Conservation (phyloP, 2,888 invertebrate genomes). For the Troides aeacus region DNA sequence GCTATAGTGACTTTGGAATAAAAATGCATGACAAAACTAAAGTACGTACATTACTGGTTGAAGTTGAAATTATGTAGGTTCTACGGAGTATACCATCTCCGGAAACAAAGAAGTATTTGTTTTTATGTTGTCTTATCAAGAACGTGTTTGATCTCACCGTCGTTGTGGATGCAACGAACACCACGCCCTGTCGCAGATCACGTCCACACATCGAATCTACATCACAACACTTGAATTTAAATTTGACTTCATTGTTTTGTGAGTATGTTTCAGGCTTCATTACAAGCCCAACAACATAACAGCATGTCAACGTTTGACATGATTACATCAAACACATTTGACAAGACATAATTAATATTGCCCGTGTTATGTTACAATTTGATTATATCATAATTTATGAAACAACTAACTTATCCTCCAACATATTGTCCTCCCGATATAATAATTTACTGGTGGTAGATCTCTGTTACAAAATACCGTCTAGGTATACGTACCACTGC, state of each 20-base stretch:
- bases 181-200: conserved; percentile 38
- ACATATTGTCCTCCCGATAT: too few species aligned
- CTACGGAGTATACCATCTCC: neutral
- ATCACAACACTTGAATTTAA: conserved; percentile 37
- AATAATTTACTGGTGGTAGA: too few species aligned
- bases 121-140: neutral
- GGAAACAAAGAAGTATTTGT: neutral
- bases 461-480: too few species aligned
- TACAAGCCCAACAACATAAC: conserved; percentile 5
- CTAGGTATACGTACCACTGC: too few species aligned
- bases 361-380: neutral
- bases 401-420: neutral
- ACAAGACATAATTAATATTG: neutral
- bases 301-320: neutral
- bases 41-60: too few species aligned
- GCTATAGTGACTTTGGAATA: too few species aligned
- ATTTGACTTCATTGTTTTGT: conserved; percentile 21
- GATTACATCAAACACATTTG: neutral
- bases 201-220: conserved; percentile 39
- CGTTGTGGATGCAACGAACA: conserved; percentile 39
- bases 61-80: too few species aligned
- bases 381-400: neutral
- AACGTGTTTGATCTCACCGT: conserved; percentile 8
- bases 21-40: too few species aligned
- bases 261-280: conserved; percentile 27